Evolutionary conservation across 2,113 vertebrate species (phyloP), one percentile per base, ranked within the genome.

Genomic region (Saccopteryx leptura): DNA sequence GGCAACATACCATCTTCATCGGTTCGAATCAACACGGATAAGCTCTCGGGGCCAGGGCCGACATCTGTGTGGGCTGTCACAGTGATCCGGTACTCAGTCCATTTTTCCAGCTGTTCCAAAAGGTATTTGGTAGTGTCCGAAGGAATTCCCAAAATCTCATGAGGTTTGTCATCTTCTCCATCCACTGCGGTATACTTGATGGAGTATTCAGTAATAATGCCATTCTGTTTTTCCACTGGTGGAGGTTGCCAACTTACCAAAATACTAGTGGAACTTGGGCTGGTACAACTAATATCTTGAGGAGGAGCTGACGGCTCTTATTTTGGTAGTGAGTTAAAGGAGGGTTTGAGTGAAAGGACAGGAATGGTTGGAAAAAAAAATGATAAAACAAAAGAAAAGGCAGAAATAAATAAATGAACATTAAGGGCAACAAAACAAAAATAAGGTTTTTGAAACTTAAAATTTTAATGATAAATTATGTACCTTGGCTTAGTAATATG

Each of bases 41-140:
- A 97, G 98, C 99, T 99, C 98, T 99, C 99, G 23, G 99, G 99
- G 98, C 99, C 99, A 95, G 99, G 99, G 98, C 99, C 99, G 90
- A 99, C 99, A 97, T 99, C 99, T 88, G 99, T 99, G 97, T 99
- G 99, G 98, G 99, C 99, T 91, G 98, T 99, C 98, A 99, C 99
- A 84, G 99, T 99, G 98, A 99, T 99, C 63, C 98, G 99, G 98
- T 99, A 99, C 94, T 99, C 99, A 98, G 99, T 99, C 99, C 99
- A 99, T 99, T 99, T 99, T 98, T 99, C 99, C 99, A 99, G 99
- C 96, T 99, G 99, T 99, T 99, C 99, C 99, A 99, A 99, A 99
- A 99, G 99, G 98, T 99, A 99, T 83, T 99, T 98, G 85, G 98
- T 98, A 98, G 96, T 99, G 98, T 99, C 99, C 85, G 99, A 98